These are phyloP conservation scores for Creontiades dilutus DNA, from an alignment of 2,888 invertebrate species.

Conservation along the genomic window DNA sequence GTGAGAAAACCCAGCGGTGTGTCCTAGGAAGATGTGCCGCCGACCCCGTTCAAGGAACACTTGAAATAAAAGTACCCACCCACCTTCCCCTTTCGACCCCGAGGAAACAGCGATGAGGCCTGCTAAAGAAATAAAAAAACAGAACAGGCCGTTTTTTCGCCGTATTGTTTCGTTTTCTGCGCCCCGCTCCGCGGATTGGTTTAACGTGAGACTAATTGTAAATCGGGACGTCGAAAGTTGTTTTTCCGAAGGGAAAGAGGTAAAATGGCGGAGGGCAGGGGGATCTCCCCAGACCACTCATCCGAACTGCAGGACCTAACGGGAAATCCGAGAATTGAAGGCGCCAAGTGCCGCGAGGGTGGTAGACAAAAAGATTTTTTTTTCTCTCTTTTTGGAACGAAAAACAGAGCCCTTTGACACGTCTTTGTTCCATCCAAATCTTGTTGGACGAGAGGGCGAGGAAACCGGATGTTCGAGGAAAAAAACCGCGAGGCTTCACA, in stretches of 20 bases:
- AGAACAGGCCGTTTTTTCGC: neutral
- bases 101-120: neutral
- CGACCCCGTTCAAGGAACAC: constrained; percentile 6
- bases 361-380: constrained; percentile 28
- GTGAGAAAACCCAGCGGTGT: constrained; percentile 7
- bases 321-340: constrained; percentile 52
- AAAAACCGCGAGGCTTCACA: neutral
- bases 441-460: neutral
- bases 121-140: neutral
- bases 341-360: constrained; percentile 3
- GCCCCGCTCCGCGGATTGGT: constrained; percentile 65
- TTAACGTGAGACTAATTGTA: constrained; percentile 71
- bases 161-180: constrained; percentile 65
- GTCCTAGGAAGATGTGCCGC: neutral
- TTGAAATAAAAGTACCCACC: neutral
- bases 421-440: constrained; percentile 27
- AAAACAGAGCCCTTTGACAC: constrained; percentile 52
- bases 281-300: constrained; percentile 62
- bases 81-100: neutral
- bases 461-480: neutral
- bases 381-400: neutral
- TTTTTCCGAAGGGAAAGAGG: constrained; percentile 39
- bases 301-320: constrained; percentile 62
- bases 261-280: neutral
- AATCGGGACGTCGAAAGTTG: constrained; percentile 63